phyloP scores from a whole-genome alignment of 2,113 vertebrate species.

The Muntiacus reevesi region DNA sequence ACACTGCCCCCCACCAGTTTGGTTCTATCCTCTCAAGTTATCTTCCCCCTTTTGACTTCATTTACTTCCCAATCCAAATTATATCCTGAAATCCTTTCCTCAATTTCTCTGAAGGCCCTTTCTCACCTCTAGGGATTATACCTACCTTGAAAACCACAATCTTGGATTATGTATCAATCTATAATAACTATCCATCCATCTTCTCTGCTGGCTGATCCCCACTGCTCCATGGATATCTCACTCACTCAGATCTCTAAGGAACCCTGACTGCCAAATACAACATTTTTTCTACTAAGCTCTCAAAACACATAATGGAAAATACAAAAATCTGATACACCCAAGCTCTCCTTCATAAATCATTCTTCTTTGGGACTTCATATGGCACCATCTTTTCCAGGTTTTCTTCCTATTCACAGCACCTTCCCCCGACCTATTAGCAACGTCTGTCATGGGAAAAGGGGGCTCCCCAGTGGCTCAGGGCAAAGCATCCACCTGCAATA shows the following conservation, averaged over 20 bases:
- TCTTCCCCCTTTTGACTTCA: not conserved
- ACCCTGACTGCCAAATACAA: slow-evolving; percentile 1
- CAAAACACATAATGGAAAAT: not conserved
- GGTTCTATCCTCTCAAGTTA: not conserved
- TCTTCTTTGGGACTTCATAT: not conserved
- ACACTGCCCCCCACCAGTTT: not conserved
- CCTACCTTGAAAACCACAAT: not conserved
- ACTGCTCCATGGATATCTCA: not conserved
- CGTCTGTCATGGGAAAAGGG: not conserved
- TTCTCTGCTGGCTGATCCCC: not conserved
- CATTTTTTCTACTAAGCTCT: not conserved
- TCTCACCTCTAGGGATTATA: not conserved
- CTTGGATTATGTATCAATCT: not conserved
- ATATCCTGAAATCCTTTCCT: not conserved
- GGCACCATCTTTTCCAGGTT: not conserved
- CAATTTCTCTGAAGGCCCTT: not conserved
- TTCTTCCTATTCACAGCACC: not conserved
- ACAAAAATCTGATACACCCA: not conserved
- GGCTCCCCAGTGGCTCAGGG: not conserved
- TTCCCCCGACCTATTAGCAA: not conserved
- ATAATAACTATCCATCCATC: not conserved
- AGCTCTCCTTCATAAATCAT: not conserved
- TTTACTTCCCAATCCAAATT: not conserved
- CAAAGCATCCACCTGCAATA: not conserved
- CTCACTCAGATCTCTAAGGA: not conserved